Percentiles rank a stretch among this genome's conserved stretches.
These are phyloP conservation scores for Ariolimax columbianus DNA, from an alignment of 2,888 invertebrate species.

Conservation along the genomic window DNA sequence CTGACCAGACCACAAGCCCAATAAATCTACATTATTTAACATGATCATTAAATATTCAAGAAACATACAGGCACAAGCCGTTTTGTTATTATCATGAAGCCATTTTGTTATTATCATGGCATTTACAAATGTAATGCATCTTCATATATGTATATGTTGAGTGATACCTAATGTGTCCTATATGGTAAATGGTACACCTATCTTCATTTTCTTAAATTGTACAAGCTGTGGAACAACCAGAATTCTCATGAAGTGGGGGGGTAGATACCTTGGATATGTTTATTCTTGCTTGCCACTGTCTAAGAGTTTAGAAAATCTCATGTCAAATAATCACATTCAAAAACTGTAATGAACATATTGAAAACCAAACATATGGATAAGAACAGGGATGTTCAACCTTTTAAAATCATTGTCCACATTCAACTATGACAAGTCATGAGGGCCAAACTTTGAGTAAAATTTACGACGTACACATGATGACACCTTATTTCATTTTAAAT, in stretches of 20 bases:
- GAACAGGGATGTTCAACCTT: too few species aligned
- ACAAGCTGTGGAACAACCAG: not conserved
- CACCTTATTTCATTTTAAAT: too few species aligned
- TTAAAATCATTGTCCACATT: too few species aligned
- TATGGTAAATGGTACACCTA: not conserved
- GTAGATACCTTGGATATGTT: not conserved
- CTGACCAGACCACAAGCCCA: too few species aligned
- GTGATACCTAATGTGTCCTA: not conserved
- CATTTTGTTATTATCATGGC: too few species aligned
- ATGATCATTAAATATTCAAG: too few species aligned
- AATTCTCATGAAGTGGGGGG: not conserved
- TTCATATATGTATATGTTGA: not conserved
- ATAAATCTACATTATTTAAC: too few species aligned
- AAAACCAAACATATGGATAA: not conserved
- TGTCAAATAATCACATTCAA: slow-evolving; percentile 25
- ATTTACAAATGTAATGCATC: not conserved
- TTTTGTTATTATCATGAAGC: too few species aligned
- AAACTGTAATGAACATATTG: not conserved
- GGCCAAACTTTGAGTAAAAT: too few species aligned
- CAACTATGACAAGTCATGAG: too few species aligned
- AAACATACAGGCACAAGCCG: too few species aligned
- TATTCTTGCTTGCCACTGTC: not conserved
- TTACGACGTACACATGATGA: too few species aligned
- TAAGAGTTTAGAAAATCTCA: not conserved
- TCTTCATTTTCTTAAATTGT: not conserved